Evolutionary conservation across 1,140 invertebrate species (phyloP).

Genomic region (Metaphire vulgaris): DNA sequence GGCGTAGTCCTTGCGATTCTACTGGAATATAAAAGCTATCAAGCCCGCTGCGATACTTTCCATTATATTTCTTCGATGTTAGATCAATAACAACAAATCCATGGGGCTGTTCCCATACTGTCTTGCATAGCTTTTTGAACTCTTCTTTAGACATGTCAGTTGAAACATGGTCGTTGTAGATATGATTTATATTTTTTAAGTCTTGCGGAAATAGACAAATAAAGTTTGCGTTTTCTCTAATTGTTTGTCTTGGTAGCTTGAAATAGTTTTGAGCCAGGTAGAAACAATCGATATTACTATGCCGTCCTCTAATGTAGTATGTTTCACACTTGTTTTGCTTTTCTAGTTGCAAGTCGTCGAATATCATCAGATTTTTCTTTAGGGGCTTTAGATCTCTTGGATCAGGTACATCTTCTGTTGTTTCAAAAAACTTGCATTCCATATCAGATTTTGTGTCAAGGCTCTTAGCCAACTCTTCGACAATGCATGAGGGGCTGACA

Average conservation of each 20-base stretch:
- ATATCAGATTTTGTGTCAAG: conserved; percentile 6
- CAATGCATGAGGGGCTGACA: neutral
- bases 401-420: neutral
- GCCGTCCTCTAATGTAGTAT: neutral
- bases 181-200: conserved; percentile 7
- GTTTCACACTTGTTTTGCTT: neutral
- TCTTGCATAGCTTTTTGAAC: conserved; percentile 20
- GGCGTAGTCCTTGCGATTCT: neutral
- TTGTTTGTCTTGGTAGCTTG: conserved; percentile 24
- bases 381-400: neutral
- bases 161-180: conserved; percentile 8
- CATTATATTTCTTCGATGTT: conserved; percentile 19
- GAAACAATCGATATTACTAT: conserved; percentile 21
- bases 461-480: neutral
- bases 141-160: conserved; percentile 17
- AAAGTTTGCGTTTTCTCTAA: conserved; percentile 22
- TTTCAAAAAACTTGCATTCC: conserved; percentile 21
- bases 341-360: neutral
- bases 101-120: neutral
- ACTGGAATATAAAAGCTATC: neutral
- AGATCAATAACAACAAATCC: conserved; percentile 19
- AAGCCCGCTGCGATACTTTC: conserved; percentile 5
- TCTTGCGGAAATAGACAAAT: conserved; percentile 21
- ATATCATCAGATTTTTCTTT: neutral
- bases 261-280: conserved; percentile 30